Percentiles rank a stretch among this genome's conserved stretches.
Conservation (phyloP, 2,113 vertebrate genomes). For the Rallus limicola region DNA sequence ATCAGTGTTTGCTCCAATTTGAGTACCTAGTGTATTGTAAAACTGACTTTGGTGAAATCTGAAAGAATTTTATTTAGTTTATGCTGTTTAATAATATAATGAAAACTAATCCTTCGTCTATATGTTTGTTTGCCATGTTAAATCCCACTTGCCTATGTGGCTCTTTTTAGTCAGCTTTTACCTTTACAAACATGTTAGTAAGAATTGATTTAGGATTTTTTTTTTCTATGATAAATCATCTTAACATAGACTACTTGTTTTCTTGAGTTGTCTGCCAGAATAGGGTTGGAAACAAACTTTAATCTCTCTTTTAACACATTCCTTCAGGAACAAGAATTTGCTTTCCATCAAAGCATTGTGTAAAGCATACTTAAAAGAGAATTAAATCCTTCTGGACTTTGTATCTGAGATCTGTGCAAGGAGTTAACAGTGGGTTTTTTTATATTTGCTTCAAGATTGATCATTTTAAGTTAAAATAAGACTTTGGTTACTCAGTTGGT, state of each 20-base stretch:
- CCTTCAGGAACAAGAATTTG: constrained; percentile 51
- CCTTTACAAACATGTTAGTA: constrained; percentile 28
- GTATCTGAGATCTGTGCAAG: constrained; percentile 1
- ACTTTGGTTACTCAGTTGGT: background rate
- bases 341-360: constrained; percentile 41
- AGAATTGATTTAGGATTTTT: background rate
- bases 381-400: constrained; percentile 42
- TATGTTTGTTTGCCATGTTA: background rate
- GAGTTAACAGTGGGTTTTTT: constrained; percentile 13
- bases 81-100: constrained; percentile 58
- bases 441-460: background rate
- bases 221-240: constrained; percentile 39
- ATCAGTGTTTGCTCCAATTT: constrained; percentile 70
- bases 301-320: constrained; percentile 65
- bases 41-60: constrained; percentile 43
- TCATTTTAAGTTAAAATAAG: background rate
- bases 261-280: constrained; percentile 55
- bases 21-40: constrained; percentile 69
- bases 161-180: constrained; percentile 50
- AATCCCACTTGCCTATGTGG: constrained; percentile 3
- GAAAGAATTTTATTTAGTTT: constrained; percentile 50
- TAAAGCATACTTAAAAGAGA: constrained; percentile 53
- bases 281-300: constrained; percentile 38
- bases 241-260: constrained; percentile 46
- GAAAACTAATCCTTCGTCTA: constrained; percentile 29